Percentiles rank a stretch among this genome's conserved stretches.
Conservation (phyloP, 2,888 invertebrate species). For the Molanna angustata region DNA sequence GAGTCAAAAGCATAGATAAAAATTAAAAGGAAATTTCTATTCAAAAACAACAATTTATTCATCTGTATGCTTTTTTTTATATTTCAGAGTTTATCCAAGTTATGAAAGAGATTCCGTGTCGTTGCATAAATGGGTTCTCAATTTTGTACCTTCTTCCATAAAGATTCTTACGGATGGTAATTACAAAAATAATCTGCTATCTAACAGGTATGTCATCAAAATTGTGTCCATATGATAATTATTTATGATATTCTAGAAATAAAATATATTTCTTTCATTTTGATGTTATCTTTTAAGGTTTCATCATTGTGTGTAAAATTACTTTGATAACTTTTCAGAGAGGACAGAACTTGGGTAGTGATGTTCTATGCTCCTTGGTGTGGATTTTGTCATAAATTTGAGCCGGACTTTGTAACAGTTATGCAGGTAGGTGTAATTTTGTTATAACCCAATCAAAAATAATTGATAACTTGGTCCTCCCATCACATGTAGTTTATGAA, state of each 20-base stretch:
- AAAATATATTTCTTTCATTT: neutral
- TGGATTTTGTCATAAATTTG: conserved; percentile 61
- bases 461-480: no score
- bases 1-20: no score
- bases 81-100: conserved; percentile 51
- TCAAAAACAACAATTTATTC: neutral
- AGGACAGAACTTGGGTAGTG: conserved; percentile 53
- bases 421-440: conserved; percentile 64
- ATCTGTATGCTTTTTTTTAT: conserved; percentile 18
- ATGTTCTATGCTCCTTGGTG: conserved; percentile 71
- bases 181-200: conserved; percentile 49
- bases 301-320: no score
- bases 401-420: conserved; percentile 64
- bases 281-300: no score
- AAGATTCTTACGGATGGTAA: conserved; percentile 45
- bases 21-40: no score
- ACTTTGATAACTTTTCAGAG: conserved; percentile 26
- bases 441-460: no score
- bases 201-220: conserved; percentile 41
- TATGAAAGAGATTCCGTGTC: conserved; percentile 62
- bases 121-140: conserved; percentile 61
- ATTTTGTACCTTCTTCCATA: conserved; percentile 60
- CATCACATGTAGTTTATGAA: no score
- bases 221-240: no score
- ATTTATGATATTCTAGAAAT: no score